Evolutionary conservation across 2,888 invertebrate genomes (phyloP), one percentile per base, ranked within the genome.

Genomic region (Bedellia somnulentella): DNA sequence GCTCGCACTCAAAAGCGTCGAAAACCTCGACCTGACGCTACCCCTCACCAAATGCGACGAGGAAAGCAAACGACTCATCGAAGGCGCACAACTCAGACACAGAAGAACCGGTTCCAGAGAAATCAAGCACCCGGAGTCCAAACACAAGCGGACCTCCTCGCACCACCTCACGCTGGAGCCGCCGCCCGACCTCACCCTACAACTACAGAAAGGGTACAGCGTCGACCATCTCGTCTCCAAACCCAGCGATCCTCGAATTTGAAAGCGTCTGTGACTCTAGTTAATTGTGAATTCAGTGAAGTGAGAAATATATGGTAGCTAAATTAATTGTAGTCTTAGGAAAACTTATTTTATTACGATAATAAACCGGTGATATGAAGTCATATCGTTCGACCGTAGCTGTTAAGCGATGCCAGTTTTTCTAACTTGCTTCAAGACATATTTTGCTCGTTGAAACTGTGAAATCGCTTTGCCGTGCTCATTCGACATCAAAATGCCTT

Each of bases 51-150:
- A 39, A 15, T 73, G 70, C 52, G 77, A 73, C 40, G 77, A 77
- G 44, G 68, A 66, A 52, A 64, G 67, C 47, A 61, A 73, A 30
- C 54, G 77, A 15, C 56, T 76, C 36, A 71, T 68, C 29, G 48
- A 60, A 18, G 53, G 53, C 30, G 66, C 62, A 33, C 71, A 57
- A 35, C 52, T 82, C 36, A 67, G 82, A 2, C 82, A 82, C 55
- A 71, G 82, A 3, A 71, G 82, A 43, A 82, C 81, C 23, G 77
- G 78, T 44, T 81, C 81, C n/a, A 73, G 70, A 43, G 82, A 82
- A 46, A 43, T 67, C 35, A 59, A 61, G 43, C 51, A 57, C 11
- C 54, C 57, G n/a, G 52, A 52, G 30, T 36, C 44, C 27, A 47
- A 49, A 22, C 76, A 76, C 56, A 67, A 70, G 54, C 68, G 77